Percentiles rank a stretch among this genome's conserved stretches.
phyloP scores from a whole-genome alignment of 2,113 vertebrate genomes.

The Ammodytes marinus region DNA sequence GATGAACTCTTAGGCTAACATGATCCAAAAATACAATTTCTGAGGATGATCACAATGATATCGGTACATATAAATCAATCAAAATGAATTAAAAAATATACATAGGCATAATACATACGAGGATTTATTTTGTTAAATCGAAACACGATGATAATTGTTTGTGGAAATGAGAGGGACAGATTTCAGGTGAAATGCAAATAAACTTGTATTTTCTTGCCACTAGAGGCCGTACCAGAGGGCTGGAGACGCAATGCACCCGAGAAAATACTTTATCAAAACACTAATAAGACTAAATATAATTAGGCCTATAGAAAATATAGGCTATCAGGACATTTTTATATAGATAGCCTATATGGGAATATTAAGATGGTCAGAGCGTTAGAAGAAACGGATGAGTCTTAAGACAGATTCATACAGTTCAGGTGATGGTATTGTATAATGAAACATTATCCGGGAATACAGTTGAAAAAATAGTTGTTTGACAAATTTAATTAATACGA shows the following conservation, averaged over 20 bases:
- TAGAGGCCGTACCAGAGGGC: constrained; percentile 83
- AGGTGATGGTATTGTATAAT: neutral
- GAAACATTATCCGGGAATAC: neutral
- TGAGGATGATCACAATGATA: neutral
- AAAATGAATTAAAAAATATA: neutral
- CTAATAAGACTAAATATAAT: constrained; percentile 7
- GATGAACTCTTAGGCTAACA: neutral
- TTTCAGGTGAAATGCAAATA: constrained; percentile 25
- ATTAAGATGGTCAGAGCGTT: neutral
- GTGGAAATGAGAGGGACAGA: neutral
- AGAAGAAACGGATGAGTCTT: fast-evolving
- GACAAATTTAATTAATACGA: neutral
- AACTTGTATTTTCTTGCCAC: constrained; percentile 71
- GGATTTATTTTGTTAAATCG: neutral
- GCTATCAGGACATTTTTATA: neutral
- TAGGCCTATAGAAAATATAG: neutral
- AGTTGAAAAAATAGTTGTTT: neutral
- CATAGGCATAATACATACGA: neutral
- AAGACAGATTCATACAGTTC: neutral
- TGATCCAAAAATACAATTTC: neutral
- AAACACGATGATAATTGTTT: neutral
- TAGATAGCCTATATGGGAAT: neutral
- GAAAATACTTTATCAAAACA: constrained; percentile 30
- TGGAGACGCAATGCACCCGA: constrained; percentile 39
- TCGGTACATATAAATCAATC: neutral